Base-by-base conservation (phyloP, 1,140 invertebrate species). In the Bradysia coprophila region DNA sequence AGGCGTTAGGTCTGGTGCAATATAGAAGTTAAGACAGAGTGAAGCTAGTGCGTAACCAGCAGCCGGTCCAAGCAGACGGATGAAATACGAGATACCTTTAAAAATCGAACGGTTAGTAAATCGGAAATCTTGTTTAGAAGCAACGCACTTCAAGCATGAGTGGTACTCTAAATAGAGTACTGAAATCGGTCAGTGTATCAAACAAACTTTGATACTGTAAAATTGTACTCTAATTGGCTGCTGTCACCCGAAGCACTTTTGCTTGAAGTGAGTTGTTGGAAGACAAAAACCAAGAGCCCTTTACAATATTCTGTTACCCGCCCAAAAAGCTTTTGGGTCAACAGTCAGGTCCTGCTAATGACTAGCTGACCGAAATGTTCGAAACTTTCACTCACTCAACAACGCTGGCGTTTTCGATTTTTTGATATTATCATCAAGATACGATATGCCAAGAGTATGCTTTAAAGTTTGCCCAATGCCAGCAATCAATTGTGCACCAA, bases 391-490 rank as follows among this genome's bases (percentile, higher is more conserved):
- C 65, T 62, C 53, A 69, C 75, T 76, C 37, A 77, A 67, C 16
- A 76, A 52, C 1, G 68, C 72, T 10, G 76, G 74, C 3, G 75
- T 76, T 50, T 76, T 76, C 9, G 75, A 76, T 49, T 74, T 77
- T 47, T 76, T 73, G 20, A 74, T 75, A 49, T 77, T 77, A 46
- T 77, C 75, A 48, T 77, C 75, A 72, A 77, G 75, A 45, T 79
- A 78, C n/a, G 75, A 73, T 0, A 76, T 67, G 3, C 76, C 76
- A 5, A 79, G 58, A 0, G 72, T 77, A 44, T 75, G 76, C 49
- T 74, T 78, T 0, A 78, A 51, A 1, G 72, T 73, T 9, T 71
- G 71, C 18, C 75, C 75, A 15, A 79, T 69, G 2, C 76, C 75
- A 0, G 75, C 75, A 31, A 78, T 71, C 15, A 78, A 63, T 48